These are phyloP conservation scores for Daphoenositta chrysoptera DNA, from an alignment of 2,113 vertebrate species.

Conservation along the genomic window DNA sequence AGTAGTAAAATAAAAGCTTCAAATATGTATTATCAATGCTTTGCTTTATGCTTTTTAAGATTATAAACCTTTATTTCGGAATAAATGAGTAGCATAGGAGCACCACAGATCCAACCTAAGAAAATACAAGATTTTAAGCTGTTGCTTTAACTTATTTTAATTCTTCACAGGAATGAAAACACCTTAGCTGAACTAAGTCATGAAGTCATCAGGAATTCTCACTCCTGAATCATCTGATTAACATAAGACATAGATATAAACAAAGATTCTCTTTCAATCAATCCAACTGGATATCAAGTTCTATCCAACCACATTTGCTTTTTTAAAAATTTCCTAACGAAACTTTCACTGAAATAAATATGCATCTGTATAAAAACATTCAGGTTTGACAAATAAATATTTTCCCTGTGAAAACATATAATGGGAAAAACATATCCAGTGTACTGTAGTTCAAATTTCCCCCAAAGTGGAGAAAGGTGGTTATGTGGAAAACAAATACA, in stretches of 20 bases:
- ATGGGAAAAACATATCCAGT: not conserved
- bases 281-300: not conserved
- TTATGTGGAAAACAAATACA: not conserved
- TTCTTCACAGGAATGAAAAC: not conserved
- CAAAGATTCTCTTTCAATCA: not conserved
- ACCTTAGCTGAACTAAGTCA: not conserved
- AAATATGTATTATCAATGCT: not conserved
- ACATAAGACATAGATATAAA: not conserved
- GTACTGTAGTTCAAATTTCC: not conserved
- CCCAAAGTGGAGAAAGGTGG: not conserved
- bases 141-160: not conserved
- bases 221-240: not conserved
- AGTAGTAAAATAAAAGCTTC: not conserved
- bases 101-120: not conserved
- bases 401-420: not conserved
- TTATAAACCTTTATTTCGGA: not conserved
- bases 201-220: not conserved
- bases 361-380: not conserved
- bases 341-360: not conserved
- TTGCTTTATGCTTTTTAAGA: not conserved
- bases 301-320: not conserved
- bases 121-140: not conserved
- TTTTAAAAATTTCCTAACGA: not conserved
- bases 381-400: not conserved
- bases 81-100: not conserved